Evolutionary conservation across 2,113 vertebrate species (phyloP).

Genomic region (Pelvicachromis taeniatus): DNA sequence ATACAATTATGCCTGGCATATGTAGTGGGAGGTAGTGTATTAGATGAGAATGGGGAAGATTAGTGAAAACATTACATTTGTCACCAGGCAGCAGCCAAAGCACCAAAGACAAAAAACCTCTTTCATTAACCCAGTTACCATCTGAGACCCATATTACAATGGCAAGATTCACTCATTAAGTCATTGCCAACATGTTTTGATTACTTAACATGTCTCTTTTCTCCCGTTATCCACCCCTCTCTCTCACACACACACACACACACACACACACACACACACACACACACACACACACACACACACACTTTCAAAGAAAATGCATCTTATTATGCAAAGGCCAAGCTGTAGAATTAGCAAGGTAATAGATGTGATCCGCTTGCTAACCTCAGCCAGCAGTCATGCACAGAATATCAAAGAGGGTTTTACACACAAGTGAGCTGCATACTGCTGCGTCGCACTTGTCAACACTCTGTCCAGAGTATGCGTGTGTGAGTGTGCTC

Average conservation of each 20-base stretch:
- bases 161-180: constrained; percentile 54
- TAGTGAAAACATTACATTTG: constrained; percentile 7
- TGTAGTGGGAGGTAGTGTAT: background rate
- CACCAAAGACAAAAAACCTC: background rate
- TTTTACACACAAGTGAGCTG: constrained; percentile 28
- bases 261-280: background rate
- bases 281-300: background rate
- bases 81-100: constrained; percentile 8
- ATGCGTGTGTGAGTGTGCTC: background rate
- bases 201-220: constrained; percentile 46
- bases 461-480: background rate
- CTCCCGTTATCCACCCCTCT: constrained; percentile 2
- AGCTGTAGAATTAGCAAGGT: constrained; percentile 67
- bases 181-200: constrained; percentile 53
- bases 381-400: constrained; percentile 48
- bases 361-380: constrained; percentile 69
- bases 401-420: constrained; percentile 59
- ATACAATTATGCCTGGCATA: background rate
- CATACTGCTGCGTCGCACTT: constrained; percentile 20
- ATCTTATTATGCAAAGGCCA: constrained; percentile 67
- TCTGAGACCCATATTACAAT: constrained; percentile 26
- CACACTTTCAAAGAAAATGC: constrained; percentile 35
- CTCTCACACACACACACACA: background rate
- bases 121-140: constrained; percentile 54
- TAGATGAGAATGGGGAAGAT: background rate